Conservation (phyloP, 2,113 vertebrate genomes). For the Macquaria australasica region DNA sequence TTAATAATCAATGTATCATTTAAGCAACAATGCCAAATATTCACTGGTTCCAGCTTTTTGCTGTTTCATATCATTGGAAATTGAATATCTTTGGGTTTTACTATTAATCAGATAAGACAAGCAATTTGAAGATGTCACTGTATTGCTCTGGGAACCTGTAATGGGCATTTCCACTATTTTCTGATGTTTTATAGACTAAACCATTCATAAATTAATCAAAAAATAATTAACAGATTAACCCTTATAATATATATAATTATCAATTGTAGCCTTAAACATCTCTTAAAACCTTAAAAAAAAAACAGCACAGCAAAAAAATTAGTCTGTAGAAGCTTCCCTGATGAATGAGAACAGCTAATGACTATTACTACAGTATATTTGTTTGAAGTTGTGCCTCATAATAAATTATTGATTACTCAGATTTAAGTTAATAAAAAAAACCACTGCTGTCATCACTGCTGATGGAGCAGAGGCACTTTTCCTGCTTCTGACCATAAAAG, state of each 20-base stretch:
- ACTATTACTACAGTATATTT: neutral
- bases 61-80: neutral
- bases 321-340: neutral
- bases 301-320: neutral
- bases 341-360: constrained; percentile 32
- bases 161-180: neutral
- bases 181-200: neutral
- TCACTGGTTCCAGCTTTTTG: neutral
- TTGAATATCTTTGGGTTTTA: neutral
- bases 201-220: neutral
- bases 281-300: neutral
- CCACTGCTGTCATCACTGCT: neutral
- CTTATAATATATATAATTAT: constrained; percentile 17
- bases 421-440: neutral
- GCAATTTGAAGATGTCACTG: neutral
- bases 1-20: neutral
- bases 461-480: neutral
- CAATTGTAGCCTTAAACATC: neutral
- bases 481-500: constrained; percentile 19
- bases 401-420: constrained; percentile 37
- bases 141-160: neutral
- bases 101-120: neutral
- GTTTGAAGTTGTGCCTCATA: constrained; percentile 26
- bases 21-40: neutral
- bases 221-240: neutral